Evolutionary conservation across 2,888 invertebrate genomes (phyloP), one percentile per base, ranked within the genome.

Genomic region (Mesoligia furuncula): DNA sequence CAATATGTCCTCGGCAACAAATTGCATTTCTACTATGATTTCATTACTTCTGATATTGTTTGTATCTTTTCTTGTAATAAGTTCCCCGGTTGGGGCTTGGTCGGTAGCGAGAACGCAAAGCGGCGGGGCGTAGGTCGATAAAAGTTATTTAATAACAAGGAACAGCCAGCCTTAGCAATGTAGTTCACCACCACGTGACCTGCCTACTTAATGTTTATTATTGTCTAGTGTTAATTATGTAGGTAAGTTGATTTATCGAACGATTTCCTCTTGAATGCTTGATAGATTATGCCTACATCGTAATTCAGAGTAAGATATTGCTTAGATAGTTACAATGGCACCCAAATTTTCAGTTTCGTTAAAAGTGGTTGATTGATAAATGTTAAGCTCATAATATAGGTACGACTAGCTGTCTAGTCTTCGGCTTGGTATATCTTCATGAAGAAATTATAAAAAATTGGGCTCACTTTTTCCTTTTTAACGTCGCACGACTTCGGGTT

Each of bases 71-170:
- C 87, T 88, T 88, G 87, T 90, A 91, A 91, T 90, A 91, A 91
- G 90, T 90, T 91, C 77, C 85, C 81, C 82, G 78, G 85, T 85
- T 75, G 84, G 88, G 85, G 88, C 85, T 89, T 88, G 86, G 86
- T 85, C 72, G 79, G 84, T 82, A 87, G 86, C 85, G 86, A 84
- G 82, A 87, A 85, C 88, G 88, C 88, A 88, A 86, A 87, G 88
- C 87, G 89, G 81, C 86, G 89, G 90, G 91, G 92, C 87, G 91
- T 90, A 90, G 93, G 92, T 94, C 93, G 93, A 95, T 95, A 94
- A 95, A 96, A 96, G 93, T 95, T 96, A 95, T 96, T 96, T 95
- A 95, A 96, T 95, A 95, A 94, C 92, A 93, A 94, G 93, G 92
- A 94, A 93, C 93, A 93, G 91, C 92, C 91, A 88, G 92, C 91